Base-by-base conservation (phyloP, 2,888 invertebrate genomes). In the Macrostomum cliftonense region DNA sequence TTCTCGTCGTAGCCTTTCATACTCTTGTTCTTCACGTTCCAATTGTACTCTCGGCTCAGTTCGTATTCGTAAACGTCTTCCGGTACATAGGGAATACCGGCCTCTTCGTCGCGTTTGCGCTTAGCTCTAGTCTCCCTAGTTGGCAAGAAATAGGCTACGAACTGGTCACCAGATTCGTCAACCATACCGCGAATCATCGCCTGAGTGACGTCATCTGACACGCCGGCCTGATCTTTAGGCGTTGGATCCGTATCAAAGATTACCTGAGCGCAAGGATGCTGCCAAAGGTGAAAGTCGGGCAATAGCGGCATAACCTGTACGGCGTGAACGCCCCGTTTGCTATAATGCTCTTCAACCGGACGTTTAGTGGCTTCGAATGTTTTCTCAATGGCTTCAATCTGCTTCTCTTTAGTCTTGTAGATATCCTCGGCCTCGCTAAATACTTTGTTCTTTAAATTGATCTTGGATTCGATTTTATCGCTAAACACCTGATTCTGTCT, bases 111-210 rank as follows among this genome's bases (percentile, higher is more conserved):
- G 40, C 80, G 76, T 49, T 84, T 79, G 28, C 93, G 77, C 71
- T 95, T 93, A 56, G 78, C 78, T 57, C 93, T 74, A 0, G 95
- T 95, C 12, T 84, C 84, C 39, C 87, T 86, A 0, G 87, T 83
- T 0, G 97, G 97, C 55, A 95, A 73, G 74, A 97, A 99, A 72
- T 97, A 95, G 0, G 93, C 95, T 0, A 97, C 95, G 72, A 95
- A 97, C 71, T 95, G 93, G 71, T 95, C 91, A 19, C 95, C 93
- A 62, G 86, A 88, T 71, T 91, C 89, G 65, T 97, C 95, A 82
- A 91, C 89, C 67, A 97, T 93, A 80, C 95, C 97, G 68, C 46
- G 46, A 46, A 46, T 46, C 43, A 46, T 45, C 4, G 46, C 46
- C 19, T 46, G 46, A 9, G 14, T 42, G 2, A 46, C 42, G 13